Evolutionary conservation across 2,797 vertebrate species (phyloP), one percentile per base, ranked within the genome.

Genomic region (Vireo griseus): DNA sequence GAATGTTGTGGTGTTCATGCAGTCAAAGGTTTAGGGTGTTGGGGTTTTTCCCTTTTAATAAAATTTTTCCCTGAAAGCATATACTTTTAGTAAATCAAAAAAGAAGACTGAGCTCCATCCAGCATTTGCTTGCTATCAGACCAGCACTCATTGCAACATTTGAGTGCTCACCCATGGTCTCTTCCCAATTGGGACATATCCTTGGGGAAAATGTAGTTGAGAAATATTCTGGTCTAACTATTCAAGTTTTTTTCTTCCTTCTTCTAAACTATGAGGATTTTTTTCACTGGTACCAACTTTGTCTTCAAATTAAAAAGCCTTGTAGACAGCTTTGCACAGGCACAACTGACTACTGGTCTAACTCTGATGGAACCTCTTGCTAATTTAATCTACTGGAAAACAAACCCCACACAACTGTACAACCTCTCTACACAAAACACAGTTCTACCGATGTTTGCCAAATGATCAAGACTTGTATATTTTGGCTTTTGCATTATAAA

Each of bases 401-500:
- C 45, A 85, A 92, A 77, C 10, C 22, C 77, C n/a, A 61, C 5
- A 21, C 65, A 94, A 83, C 77, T 85, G 61, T n/a, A 85, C 71
- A 78, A 66, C 22, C n/a, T 59, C 83, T 76, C 44, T 59, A 76
- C 37, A 69, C 48, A 44, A 82, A 91, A 73, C n/a, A 59, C 4
- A 16, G 15, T 35, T 93, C 50, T 65, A 83, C 66, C 66, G 88
- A 83, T 73, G 51, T 80, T 85, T 77, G 81, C 78, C 81, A 91
- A 85, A 80, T 9, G 68, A 96, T 91, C 68, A 61, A 90, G 35
- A 42, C 51, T 88, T 90, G 69, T 75, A 3, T 92, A 67, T 88
- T 94, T 92, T 92, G 88, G 92, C 82, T 91, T 96, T 88, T 86
- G 24, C 55, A 91, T 39, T 69, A 42, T n/a, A 90, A 96, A 92